Evolutionary conservation across 2,113 vertebrate species (phyloP).

Genomic region (Pongo pygmaeus): DNA sequence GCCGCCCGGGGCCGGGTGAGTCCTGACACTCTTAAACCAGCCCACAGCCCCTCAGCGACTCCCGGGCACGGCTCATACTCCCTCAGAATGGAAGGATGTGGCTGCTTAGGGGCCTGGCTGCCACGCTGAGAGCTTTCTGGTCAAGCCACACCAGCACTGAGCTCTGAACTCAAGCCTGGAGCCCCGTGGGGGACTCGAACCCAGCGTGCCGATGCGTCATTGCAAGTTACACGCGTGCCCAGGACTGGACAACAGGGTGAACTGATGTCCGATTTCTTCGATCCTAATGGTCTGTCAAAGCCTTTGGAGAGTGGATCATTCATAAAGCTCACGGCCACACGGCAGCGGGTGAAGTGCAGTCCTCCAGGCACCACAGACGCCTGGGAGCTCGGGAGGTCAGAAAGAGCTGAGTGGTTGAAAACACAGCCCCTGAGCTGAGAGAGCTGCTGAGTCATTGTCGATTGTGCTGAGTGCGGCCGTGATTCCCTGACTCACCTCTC

Average conservation of each 20-base stretch:
- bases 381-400: neutral
- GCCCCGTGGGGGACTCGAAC: accelerated
- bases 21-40: conserved; percentile 45
- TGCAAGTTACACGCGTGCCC: neutral
- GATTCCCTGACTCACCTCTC: no score
- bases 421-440: neutral
- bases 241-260: neutral
- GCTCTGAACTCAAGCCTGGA: neutral
- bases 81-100: accelerated
- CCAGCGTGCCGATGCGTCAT: accelerated
- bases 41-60: accelerated
- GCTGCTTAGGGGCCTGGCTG: accelerated
- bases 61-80: accelerated
- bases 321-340: neutral
- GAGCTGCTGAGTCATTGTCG: neutral
- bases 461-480: accelerated
- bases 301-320: neutral
- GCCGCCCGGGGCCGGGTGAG: conserved; percentile 8
- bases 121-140: accelerated
- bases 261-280: neutral
- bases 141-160: neutral
- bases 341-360: neutral
- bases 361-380: accelerated
- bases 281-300: neutral
- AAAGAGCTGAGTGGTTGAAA: neutral